Evolutionary conservation across 2,888 invertebrate species (phyloP), one percentile per base, ranked within the genome.

Genomic region (Xanthorhoe spadicearia): DNA sequence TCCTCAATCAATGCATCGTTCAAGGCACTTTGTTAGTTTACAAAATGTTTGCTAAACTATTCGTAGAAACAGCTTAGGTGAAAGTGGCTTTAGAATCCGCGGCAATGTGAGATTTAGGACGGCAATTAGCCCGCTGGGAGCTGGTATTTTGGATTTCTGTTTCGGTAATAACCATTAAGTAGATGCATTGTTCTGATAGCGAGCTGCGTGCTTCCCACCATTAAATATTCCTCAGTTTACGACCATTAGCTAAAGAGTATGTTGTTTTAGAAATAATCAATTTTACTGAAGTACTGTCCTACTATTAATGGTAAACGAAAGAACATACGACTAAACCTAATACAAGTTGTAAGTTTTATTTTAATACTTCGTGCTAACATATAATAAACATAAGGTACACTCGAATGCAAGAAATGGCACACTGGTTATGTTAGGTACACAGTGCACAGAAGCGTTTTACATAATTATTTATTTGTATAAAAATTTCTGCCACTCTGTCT

Each of bases 131-230:
- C 55, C 35, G 38, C 56, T 18, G 51, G 19, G 54, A 55, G 48
- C 56, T 57, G 51, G 35, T 61, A 65, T 61, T 65, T 56, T 48
- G 49, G 48, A 60, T 52, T 61, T 50, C 54, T 54, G 50, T 56
- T 55, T 65, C 15, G 43, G 64, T 55, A 65, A 54, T 52, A 61
- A 64, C 58, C 57, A 57, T 63, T 48, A 63, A 51, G 43, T 46
- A 53, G 61, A 61, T 64, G 58, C 58, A 64, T 46, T 57, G 63
- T 58, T 63, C 19, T 19, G 32, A 28, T 48, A 48, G 52, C 51
- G 23, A 35, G 35, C 58, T 58, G 52, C 51, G 38, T 49, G 50
- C 58, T 58, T 19, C 49, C 53, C 18, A 48, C n/a, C 13, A 49
- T 58, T 17, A 23, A 55, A 56, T n/a, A 13, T 43, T 43, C 19